Base-by-base conservation (phyloP, 2,797 vertebrate genomes). In the Gambelia wislizenii region DNA sequence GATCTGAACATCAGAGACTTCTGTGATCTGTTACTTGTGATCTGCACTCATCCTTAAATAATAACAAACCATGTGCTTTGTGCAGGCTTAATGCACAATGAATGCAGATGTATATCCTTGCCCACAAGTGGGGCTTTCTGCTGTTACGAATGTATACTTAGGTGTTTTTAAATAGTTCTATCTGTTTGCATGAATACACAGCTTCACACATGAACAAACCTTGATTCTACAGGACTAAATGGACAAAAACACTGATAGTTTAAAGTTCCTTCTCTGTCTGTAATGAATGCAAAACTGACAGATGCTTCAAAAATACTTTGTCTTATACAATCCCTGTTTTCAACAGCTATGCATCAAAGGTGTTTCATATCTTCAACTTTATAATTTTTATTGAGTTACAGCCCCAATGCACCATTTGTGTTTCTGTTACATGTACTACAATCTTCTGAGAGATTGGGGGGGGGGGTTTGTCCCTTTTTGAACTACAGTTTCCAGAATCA, bases 31-130 rank as follows among this genome's bases (percentile, higher is more conserved):
- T 0, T 83, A n/a, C 39, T 91, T 90, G 42, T 20, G 67, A 20
- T 76, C 47, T 14, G 1, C 82, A 67, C 36, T 90, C 92, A 61
- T 91, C 42, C 61, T 82, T 18, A 91, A 67, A 78, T 39, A 69
- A 49, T 22, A 44, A 61, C 9, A 39, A 0, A 13, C 54, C 33
- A 22, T 49, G 30, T 77, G 56, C 0, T 0, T 77, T 49, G 33
- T 79, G 39, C 16, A 6, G 90, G 5, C 33, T 36, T 90, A 0
- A 39, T 81, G 0, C 52, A 14, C 72, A 9, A 70, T 30, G 39
- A n/a, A n/a, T 87, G 18, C 22, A 47, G 18, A 56, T 67, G 52
- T 64, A 69, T 78, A n/a, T 1, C 18, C 27, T 78, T 44, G 33
- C 59, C 86, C 59, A 83, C 22, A 0, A 0, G 9, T 76, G 74